phyloP scores from a whole-genome alignment of 2,888 invertebrate genomes.

The Rhagonycha fulva region DNA sequence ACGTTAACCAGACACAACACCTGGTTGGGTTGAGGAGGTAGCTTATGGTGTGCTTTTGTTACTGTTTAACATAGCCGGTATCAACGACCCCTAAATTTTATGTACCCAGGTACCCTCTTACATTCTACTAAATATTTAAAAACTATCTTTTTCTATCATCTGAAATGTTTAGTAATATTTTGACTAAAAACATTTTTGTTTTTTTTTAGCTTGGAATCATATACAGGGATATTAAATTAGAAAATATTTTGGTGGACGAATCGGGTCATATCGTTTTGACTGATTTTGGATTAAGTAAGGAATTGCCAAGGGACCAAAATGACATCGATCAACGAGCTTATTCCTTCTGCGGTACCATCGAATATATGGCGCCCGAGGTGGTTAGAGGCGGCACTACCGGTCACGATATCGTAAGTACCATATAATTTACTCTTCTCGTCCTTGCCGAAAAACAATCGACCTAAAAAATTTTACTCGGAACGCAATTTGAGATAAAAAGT shows the following conservation, averaged over 20 bases:
- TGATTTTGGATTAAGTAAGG: slow-evolving; percentile 97
- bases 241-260: slow-evolving; percentile 93
- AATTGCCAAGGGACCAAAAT: slow-evolving; percentile 65
- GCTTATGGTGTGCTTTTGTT: slow-evolving; percentile 26
- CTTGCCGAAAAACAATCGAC: neutral
- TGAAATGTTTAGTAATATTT: neutral
- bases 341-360: slow-evolving; percentile 97
- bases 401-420: slow-evolving; percentile 87
- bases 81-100: slow-evolving; percentile 5
- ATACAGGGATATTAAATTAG: slow-evolving; percentile 96
- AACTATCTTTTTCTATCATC: neutral
- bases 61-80: neutral
- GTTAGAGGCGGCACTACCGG: slow-evolving; percentile 84
- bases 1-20: slow-evolving; percentile 19
- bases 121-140: neutral
- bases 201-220: slow-evolving; percentile 89
- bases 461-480: neutral
- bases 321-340: slow-evolving; percentile 79
- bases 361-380: slow-evolving; percentile 93
- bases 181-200: neutral
- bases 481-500: neutral
- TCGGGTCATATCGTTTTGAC: slow-evolving; percentile 95
- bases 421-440: neutral
- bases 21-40: slow-evolving; percentile 12
- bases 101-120: neutral